phyloP scores from a whole-genome alignment of 53 echinoderm and acorn worm species.

The Henricia sp. region DNA sequence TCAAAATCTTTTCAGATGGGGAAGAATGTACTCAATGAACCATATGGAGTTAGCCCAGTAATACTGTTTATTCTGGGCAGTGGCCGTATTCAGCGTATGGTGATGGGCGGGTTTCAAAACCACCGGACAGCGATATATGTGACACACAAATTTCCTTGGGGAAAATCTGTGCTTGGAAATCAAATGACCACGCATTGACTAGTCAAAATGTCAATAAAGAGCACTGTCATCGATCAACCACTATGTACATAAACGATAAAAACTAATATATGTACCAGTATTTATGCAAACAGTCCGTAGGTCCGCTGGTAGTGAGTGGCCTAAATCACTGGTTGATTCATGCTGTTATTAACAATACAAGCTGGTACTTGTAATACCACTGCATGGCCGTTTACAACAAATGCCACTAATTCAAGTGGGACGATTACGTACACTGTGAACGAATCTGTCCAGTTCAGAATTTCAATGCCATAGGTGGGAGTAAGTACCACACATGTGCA shows the following conservation, averaged over 20 bases:
- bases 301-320: not conserved
- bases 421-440: not conserved
- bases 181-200: not conserved
- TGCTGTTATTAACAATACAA: not conserved
- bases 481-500: constrained; percentile 1
- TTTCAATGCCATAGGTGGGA: too few relatives aligned
- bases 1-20: constrained; percentile 6
- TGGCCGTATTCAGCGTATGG: not conserved
- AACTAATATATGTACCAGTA: constrained; percentile 16
- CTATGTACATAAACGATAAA: constrained; percentile 31
- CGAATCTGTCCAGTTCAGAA: constrained; percentile 1
- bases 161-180: not conserved
- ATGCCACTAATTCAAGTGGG: not conserved
- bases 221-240: not conserved
- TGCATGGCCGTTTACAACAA: too few relatives aligned
- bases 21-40: constrained; percentile 41
- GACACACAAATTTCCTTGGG: too few relatives aligned
- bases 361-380: not conserved
- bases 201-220: constrained; percentile 13
- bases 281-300: constrained; percentile 14
- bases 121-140: too few relatives aligned
- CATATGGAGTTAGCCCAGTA: constrained; percentile 38
- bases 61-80: not conserved
- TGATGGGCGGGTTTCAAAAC: constrained; percentile 14
- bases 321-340: constrained; percentile 42